Evolutionary conservation across 2,888 invertebrate species (phyloP), one percentile per base, ranked within the genome.

Genomic region (Dyspetes luteomarginatus): DNA sequence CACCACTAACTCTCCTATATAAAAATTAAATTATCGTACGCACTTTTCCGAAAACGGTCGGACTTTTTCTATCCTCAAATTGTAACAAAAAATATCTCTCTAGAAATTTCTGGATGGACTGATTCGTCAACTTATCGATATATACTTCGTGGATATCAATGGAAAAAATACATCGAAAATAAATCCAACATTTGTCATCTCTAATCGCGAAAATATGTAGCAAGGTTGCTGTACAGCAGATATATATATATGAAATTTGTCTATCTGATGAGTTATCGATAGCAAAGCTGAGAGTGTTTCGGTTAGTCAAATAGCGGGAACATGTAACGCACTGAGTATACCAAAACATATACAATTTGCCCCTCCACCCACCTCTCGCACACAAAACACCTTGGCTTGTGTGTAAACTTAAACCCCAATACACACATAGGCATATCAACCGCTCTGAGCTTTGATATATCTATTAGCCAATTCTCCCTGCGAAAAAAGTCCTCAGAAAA

Each of bases 121-220:
- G 30, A 30, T 52, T 52, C 12, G 22, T 65, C 19, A 12, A 5
- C 22, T 30, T 12, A 24, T 22, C 78, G 41, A 74, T 79, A 65
- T 74, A 79, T n/a, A n/a, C n/a, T 74, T 55, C n/a, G 17, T n/a
- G 52, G 62, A 75, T 58, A 56, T 69, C 36, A 41, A 69, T 64
- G 45, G 43, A 28, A 64, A 7, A 58, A 41, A 55, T n/a, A 48
- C 26, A 43, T 24, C 26, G 43, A 17, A n/a, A 5, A 24, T 56
- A 55, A 78, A 74, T 68, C 73, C 73, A 28, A 55, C 36, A 68
- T 78, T 68, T 64, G 68, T 79, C 73, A 74, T 56, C 28, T 30
- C 45, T 65, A 74, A 71, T 79, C 50, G 58, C 69, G 43, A 69
- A 50, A 74, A 64, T 68, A 72, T 3, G 30, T 4, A 45, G 48